Conservation (phyloP, 2,113 vertebrate species). For the Lagenorhynchus albirostris region DNA sequence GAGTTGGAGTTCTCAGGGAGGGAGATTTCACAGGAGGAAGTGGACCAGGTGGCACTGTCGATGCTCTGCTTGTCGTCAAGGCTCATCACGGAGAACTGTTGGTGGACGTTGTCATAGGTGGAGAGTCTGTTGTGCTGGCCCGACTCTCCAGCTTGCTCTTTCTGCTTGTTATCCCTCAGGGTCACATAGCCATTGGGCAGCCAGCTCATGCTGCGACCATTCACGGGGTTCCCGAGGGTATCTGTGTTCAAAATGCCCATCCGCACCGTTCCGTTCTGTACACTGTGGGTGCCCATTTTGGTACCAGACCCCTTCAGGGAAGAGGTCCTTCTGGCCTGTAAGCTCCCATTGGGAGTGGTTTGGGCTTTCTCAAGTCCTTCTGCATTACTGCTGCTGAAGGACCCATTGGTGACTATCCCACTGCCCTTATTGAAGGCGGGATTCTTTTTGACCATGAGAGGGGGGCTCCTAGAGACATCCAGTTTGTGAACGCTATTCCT, state of each 20-base stretch:
- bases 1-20: constrained; percentile 95
- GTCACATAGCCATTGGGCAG: constrained; percentile 90
- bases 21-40: constrained; percentile 97
- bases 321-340: constrained; percentile 86
- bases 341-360: constrained; percentile 80
- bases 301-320: constrained; percentile 90
- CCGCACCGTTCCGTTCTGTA: constrained; percentile 86
- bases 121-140: constrained; percentile 94
- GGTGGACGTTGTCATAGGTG: constrained; percentile 97
- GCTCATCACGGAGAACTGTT: constrained; percentile 88
- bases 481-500: constrained; percentile 87
- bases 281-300: constrained; percentile 93
- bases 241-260: constrained; percentile 90
- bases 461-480: constrained; percentile 91
- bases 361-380: constrained; percentile 89
- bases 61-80: constrained; percentile 97
- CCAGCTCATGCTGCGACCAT: constrained; percentile 85
- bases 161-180: constrained; percentile 89
- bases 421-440: constrained; percentile 96
- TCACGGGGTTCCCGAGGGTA: constrained; percentile 77
- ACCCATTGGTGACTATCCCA: constrained; percentile 97
- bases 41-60: constrained; percentile 99
- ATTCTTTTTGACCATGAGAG: constrained; percentile 94
- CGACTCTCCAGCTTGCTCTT: constrained; percentile 79
- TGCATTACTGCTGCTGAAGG: constrained; percentile 91